Conservation (phyloP, 2,888 invertebrate genomes). For the Drosophila formosana region DNA sequence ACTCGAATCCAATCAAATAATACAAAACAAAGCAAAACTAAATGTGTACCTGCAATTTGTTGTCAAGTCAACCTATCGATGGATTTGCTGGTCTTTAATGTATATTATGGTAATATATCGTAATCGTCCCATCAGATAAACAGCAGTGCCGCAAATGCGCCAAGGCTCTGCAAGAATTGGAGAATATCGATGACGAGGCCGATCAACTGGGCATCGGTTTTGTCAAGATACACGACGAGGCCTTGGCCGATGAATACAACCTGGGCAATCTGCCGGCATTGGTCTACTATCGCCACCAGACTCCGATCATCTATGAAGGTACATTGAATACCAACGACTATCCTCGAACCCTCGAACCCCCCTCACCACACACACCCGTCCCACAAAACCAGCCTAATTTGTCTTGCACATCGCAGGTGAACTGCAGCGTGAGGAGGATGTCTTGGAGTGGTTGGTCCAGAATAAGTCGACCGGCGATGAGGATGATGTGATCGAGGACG, state of each 20-base stretch:
- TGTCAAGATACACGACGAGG: slow-evolving; percentile 96
- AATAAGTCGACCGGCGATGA: slow-evolving; percentile 97
- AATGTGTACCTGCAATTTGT: slow-evolving; percentile 35
- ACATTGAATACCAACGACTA: slow-evolving; percentile 65
- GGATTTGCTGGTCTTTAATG: slow-evolving; percentile 34
- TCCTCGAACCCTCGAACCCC: background rate
- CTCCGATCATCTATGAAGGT: slow-evolving; percentile 98
- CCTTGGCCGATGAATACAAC: slow-evolving; percentile 96
- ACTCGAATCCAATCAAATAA: slow-evolving; percentile 18
- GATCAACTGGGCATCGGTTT: slow-evolving; percentile 97
- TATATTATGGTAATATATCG: slow-evolving; percentile 24
- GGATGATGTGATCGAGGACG: slow-evolving; percentile 97
- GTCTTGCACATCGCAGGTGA: slow-evolving; percentile 87
- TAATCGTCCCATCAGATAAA: slow-evolving; percentile 88
- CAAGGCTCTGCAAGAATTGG: slow-evolving; percentile 95
- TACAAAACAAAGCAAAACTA: slow-evolving; percentile 31
- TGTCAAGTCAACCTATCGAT: slow-evolving; percentile 38
- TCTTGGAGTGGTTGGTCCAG: slow-evolving; percentile 96
- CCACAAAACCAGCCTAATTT: slow-evolving; percentile 9
- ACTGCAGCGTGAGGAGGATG: slow-evolving; percentile 95
- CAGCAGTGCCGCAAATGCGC: slow-evolving; percentile 96
- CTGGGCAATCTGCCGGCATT: slow-evolving; percentile 94
- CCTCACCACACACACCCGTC: background rate
- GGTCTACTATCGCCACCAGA: slow-evolving; percentile 97
- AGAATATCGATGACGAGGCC: slow-evolving; percentile 97